Percentiles rank a stretch among this genome's conserved stretches.
phyloP scores from a whole-genome alignment of 2,888 invertebrate species.

The Sphinx pinastri region DNA sequence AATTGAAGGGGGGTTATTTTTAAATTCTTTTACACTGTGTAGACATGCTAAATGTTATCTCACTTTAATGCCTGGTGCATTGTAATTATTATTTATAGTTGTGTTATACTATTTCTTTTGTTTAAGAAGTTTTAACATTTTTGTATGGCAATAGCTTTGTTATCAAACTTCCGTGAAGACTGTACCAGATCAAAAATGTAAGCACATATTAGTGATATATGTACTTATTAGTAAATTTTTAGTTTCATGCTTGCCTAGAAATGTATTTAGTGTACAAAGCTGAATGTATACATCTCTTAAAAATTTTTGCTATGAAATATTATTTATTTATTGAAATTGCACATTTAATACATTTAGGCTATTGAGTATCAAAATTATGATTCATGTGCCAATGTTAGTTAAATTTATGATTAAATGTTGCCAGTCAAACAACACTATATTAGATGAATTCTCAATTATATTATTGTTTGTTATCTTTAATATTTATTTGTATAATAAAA shows the following conservation, averaged over 20 bases:
- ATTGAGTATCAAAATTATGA: conserved; percentile 49
- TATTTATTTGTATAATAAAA: conserved; percentile 58
- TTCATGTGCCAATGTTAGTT: conserved; percentile 72
- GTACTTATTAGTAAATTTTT: conserved; percentile 57
- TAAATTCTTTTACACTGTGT: conserved; percentile 68
- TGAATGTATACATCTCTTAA: conserved; percentile 4
- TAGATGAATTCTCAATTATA: conserved; percentile 52
- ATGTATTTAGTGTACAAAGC: conserved; percentile 50
- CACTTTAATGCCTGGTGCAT: conserved; percentile 68
- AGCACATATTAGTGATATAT: conserved; percentile 66
- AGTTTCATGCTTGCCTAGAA: conserved; percentile 38
- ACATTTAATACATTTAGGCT: conserved; percentile 54
- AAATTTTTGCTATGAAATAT: conserved; percentile 31
- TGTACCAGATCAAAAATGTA: conserved; percentile 39
- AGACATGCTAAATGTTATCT: conserved; percentile 58
- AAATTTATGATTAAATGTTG: conserved; percentile 52
- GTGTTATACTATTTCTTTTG: not conserved
- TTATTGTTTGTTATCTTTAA: conserved; percentile 54
- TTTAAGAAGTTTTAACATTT: conserved; percentile 59
- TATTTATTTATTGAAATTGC: conserved; percentile 42
- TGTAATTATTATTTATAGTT: conserved; percentile 68
- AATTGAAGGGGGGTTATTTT: conserved; percentile 57
- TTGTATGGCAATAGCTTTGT: conserved; percentile 55
- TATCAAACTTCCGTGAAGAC: conserved; percentile 50
- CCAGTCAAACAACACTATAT: conserved; percentile 48